Percentiles rank a stretch among this genome's conserved stretches.
Conservation (phyloP, 2,888 invertebrate species). For the Ypsolopha scabrella region DNA sequence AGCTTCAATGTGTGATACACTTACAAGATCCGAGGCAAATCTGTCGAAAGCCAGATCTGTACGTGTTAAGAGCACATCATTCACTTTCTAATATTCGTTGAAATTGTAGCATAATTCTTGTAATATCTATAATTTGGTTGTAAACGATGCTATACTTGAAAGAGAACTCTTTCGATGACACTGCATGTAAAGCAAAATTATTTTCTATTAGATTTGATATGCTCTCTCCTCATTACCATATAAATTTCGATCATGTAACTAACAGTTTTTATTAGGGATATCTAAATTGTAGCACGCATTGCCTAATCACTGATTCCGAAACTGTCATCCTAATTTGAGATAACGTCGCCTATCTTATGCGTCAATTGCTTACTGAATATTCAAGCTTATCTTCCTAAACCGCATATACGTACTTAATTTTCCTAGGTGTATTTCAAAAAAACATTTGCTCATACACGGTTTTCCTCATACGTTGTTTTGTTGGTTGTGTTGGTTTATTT, state of each 20-base stretch:
- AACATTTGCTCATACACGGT: background rate
- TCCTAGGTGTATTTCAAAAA: too few species aligned
- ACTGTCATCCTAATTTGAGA: too few species aligned
- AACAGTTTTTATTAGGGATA: background rate
- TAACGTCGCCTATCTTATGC: too few species aligned
- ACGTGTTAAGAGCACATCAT: background rate
- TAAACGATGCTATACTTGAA: background rate
- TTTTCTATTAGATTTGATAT: background rate
- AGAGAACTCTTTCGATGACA: background rate
- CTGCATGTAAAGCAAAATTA: background rate
- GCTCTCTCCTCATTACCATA: background rate
- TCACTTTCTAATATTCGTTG: background rate
- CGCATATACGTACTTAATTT: too few species aligned
- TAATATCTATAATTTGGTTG: background rate
- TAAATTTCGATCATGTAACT: background rate
- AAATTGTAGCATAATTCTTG: background rate
- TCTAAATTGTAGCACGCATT: too few species aligned
- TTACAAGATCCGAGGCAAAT: background rate
- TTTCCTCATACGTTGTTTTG: background rate
- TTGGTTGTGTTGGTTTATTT: background rate
- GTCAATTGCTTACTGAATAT: too few species aligned
- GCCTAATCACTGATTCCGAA: too few species aligned
- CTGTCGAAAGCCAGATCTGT: background rate
- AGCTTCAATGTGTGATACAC: background rate
- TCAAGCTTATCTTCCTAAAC: too few species aligned